Evolutionary conservation across 1,140 invertebrate genomes (phyloP), one percentile per base, ranked within the genome.

Genomic region (Palaemon carinicauda): DNA sequence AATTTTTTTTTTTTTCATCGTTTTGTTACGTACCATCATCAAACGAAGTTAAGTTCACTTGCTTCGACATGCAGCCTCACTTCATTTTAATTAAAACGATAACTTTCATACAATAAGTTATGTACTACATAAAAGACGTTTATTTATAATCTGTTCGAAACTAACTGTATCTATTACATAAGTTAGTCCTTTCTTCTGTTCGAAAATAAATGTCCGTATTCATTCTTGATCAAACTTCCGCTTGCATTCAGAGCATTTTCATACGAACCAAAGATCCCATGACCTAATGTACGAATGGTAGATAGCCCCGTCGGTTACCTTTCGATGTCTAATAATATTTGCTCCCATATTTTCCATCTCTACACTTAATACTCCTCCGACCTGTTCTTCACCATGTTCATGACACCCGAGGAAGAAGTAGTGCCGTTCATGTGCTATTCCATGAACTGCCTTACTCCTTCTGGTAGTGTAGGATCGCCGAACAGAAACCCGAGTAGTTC

Each of bases 361-460:
- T 54, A 80, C 10, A 54, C 31, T 31, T 80, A 29, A 56, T n/a
- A 31, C 29, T 80, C 56, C 17, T 24, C 24, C 54, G 14, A 12
- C 21, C 79, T 80, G 56, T 53, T 80, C n/a, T 41, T 56, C 27
- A 65, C 54, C 9, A 54, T 80, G 56, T 80, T 54, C 79, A 80
- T 80, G 17, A n/a, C 27, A n/a, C 24, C 21, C 10, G 14, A 60
- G 21, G 17, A n/a, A 7, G 79, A 15, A 3, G 19, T 21, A 31
- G 27, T 19, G 1, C 29, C 56, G 15, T 27, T 60, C 29, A 33
- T 80, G 79, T 80, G 79, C 31, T 80, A 31, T 41, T 17, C n/a
- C 78, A 80, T n/a, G 56, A 21, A 80, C 33, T 21, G 17, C 24
- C 10, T 29, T 3, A n/a, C 33, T 69, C 19, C 12, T 7, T 65